Percentiles rank a stretch among this genome's conserved stretches.
Conservation (phyloP, 2,797 vertebrate genomes). For the Argya squamiceps region DNA sequence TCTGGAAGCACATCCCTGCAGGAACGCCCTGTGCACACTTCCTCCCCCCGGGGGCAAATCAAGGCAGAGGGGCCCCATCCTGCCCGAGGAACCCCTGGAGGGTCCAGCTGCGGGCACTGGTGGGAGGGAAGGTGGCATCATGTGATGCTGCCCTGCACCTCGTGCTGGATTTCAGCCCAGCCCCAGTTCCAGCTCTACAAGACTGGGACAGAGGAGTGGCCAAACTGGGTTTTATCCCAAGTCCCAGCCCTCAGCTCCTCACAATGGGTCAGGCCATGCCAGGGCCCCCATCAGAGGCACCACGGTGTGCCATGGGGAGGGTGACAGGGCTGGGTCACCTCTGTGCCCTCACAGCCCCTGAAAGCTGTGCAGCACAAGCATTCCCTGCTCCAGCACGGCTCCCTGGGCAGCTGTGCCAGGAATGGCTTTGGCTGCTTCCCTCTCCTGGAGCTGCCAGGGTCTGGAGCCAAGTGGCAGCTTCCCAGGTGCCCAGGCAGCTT, state of each 20-base stretch:
- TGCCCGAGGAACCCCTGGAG: not conserved
- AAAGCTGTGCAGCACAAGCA: fast-evolving
- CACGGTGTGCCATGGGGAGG: fast-evolving
- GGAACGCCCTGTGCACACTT: not conserved
- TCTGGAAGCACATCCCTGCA: not conserved
- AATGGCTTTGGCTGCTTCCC: not conserved
- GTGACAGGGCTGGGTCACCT: not conserved
- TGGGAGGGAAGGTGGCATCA: fast-evolving
- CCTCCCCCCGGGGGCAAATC: not conserved
- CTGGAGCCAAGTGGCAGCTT: not conserved
- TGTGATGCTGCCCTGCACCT: fast-evolving
- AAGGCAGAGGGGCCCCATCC: not conserved
- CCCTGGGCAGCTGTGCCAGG: not conserved
- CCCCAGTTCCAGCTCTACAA: not conserved
- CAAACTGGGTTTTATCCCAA: not conserved
- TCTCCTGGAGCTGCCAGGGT: not conserved
- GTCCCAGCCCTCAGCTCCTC: not conserved
- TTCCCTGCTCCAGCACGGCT: not conserved
- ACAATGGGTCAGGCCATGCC: fast-evolving
- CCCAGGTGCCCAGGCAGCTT: not conserved
- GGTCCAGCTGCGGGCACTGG: not conserved
- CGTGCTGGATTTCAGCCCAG: fast-evolving
- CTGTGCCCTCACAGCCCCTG: fast-evolving
- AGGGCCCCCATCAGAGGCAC: fast-evolving
- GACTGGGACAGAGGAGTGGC: fast-evolving